These are phyloP conservation scores for Siphamia tubifer DNA, from an alignment of 2,113 vertebrate genomes.

Conservation along the genomic window DNA sequence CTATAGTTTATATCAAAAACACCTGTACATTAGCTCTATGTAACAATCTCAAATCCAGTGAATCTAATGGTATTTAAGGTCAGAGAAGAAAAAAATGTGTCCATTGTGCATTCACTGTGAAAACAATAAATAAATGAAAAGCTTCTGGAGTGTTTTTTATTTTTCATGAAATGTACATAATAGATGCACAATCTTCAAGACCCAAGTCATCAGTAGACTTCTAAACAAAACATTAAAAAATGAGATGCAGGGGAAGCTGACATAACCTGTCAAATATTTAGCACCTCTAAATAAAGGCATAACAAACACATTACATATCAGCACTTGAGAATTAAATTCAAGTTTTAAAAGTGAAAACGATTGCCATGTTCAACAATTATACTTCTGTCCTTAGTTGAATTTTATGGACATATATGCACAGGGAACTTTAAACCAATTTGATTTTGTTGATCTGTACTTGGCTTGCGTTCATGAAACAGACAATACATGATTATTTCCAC, in stretches of 20 bases:
- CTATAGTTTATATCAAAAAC: too few relatives aligned
- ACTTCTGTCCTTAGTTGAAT: neutral
- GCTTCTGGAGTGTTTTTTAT: slow-evolving; percentile 25
- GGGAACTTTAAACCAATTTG: neutral
- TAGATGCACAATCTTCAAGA: slow-evolving; percentile 7
- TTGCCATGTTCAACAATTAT: neutral
- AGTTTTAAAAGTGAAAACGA: neutral
- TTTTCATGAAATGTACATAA: slow-evolving; percentile 23
- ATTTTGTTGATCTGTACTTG: neutral
- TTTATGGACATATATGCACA: neutral
- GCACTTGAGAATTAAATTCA: neutral
- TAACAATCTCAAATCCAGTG: too few relatives aligned
- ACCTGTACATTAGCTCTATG: too few relatives aligned
- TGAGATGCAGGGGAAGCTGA: slow-evolving; percentile 21
- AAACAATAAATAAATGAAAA: neutral
- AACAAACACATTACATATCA: neutral
- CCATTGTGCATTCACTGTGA: too few relatives aligned
- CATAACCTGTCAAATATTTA: slow-evolving; percentile 7
- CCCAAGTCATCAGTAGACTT: neutral
- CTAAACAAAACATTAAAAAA: slow-evolving; percentile 20
- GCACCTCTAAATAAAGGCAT: slow-evolving; percentile 18
- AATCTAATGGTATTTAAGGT: too few relatives aligned
- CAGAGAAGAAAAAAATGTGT: too few relatives aligned
- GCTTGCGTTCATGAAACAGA: neutral
- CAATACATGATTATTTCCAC: neutral